Evolutionary conservation across 2,113 vertebrate species (phyloP).

Genomic region (Vanacampus margaritifer): DNA sequence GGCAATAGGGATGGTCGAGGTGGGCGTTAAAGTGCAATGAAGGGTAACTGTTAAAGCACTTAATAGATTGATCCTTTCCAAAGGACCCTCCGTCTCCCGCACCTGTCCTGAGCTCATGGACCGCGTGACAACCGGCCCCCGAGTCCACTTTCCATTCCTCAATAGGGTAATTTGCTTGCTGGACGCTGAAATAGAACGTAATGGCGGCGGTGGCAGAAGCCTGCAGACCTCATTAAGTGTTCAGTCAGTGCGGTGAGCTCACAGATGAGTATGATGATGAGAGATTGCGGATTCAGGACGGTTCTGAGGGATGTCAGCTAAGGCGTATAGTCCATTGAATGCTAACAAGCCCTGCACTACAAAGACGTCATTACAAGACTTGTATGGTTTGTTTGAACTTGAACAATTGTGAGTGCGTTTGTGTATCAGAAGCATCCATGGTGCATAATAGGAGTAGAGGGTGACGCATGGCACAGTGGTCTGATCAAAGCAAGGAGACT

Average conservation of each 20-base stretch:
- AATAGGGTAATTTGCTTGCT: constrained; percentile 36
- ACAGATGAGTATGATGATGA: constrained; percentile 14
- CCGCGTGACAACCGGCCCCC: constrained; percentile 47
- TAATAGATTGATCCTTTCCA: constrained; percentile 61
- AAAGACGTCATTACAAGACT: constrained; percentile 24
- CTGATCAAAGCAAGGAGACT: constrained; percentile 69
- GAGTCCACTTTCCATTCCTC: constrained; percentile 31
- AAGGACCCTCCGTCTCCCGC: constrained; percentile 23
- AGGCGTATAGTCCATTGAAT: constrained; percentile 32
- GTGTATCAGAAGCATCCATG: constrained; percentile 34
- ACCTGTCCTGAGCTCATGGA: constrained; percentile 49
- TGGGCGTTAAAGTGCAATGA: constrained; percentile 39
- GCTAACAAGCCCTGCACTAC: constrained; percentile 36
- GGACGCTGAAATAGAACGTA: constrained; percentile 38
- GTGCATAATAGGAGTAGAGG: constrained; percentile 39
- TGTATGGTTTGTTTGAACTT: constrained; percentile 34
- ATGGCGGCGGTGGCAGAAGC: constrained; percentile 33
- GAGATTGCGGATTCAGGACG: constrained; percentile 18
- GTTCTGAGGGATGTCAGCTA: constrained; percentile 7
- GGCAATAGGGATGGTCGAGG: constrained; percentile 9
- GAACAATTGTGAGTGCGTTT: constrained; percentile 34
- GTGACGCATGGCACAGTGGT: constrained; percentile 36
- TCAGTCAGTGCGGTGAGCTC: constrained; percentile 6
- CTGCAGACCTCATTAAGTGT: constrained; percentile 40
- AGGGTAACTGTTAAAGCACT: constrained; percentile 46